These are phyloP conservation scores for Sesamia nonagrioides DNA, from an alignment of 1,140 invertebrate species.

Conservation along the genomic window DNA sequence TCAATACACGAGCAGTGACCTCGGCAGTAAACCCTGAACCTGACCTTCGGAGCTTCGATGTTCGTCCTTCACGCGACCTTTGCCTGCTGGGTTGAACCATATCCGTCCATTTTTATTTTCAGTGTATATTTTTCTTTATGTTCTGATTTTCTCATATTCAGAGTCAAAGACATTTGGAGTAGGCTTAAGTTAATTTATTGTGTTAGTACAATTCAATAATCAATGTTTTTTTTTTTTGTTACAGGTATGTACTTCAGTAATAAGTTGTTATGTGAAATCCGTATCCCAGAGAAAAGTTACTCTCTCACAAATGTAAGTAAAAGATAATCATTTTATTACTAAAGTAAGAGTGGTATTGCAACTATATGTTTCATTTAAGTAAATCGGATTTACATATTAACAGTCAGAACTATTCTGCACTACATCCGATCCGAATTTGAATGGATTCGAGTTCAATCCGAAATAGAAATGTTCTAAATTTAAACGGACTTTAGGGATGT, in stretches of 20 bases:
- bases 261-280: neutral
- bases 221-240: constrained; percentile 27
- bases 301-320: neutral
- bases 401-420: no score
- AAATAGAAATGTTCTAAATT: no score
- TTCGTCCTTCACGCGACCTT: constrained; percentile 37
- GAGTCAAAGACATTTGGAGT: no score
- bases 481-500: no score
- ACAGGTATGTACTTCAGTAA: constrained; percentile 15
- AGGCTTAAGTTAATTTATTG: neutral
- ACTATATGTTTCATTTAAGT: no score
- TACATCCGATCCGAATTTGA: no score
- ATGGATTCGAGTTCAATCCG: no score
- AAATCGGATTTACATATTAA: no score
- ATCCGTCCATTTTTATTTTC: constrained; percentile 5
- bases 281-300: neutral
- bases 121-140: neutral
- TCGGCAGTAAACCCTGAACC: constrained; percentile 56
- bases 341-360: no score
- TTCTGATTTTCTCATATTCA: no score
- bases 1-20: constrained; percentile 39
- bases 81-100: constrained; percentile 25
- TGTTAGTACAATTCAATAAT: neutral
- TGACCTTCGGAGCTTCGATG: constrained; percentile 56
- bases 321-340: no score